These are phyloP conservation scores for Hydraecia micacea DNA, from an alignment of 2,888 invertebrate genomes.

Conservation along the genomic window DNA sequence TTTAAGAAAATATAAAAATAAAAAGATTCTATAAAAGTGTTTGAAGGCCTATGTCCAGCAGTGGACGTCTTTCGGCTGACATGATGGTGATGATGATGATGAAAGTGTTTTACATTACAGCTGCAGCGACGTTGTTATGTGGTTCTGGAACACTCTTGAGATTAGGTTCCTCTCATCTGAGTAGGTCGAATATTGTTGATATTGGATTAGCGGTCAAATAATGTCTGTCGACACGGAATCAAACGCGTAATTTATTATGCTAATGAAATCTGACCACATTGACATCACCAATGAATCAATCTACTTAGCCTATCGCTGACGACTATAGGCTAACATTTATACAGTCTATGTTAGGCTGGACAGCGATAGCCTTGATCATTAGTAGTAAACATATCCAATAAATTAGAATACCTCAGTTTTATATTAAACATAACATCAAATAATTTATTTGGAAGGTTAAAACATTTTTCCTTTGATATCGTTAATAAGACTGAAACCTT, in stretches of 20 bases:
- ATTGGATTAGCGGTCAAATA: neutral
- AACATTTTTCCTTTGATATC: neutral
- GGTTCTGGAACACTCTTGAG: neutral
- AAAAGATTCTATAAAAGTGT: conserved; percentile 15
- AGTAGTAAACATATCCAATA: neutral
- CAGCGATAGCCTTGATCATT: neutral
- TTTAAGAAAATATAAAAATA: conserved; percentile 1
- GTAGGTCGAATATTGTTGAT: neutral
- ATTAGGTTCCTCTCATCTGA: neutral
- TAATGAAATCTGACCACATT: conserved; percentile 12
- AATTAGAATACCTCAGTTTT: neutral
- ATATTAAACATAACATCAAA: neutral
- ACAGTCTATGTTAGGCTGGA: neutral
- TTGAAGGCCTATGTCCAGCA: too few species aligned
- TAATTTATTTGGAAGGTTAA: neutral
- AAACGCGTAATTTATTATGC: conserved; percentile 1
- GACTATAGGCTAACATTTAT: neutral
- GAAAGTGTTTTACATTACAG: conserved; percentile 19
- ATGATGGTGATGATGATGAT: too few species aligned
- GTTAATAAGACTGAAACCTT: neutral
- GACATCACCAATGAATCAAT: conserved; percentile 11
- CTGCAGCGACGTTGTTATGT: conserved; percentile 19
- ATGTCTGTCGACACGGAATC: neutral
- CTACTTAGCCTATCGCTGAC: neutral
- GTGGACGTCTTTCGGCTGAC: too few species aligned